Evolutionary conservation across 2,888 invertebrate genomes (phyloP).

Genomic region (Melanargia galathea): DNA sequence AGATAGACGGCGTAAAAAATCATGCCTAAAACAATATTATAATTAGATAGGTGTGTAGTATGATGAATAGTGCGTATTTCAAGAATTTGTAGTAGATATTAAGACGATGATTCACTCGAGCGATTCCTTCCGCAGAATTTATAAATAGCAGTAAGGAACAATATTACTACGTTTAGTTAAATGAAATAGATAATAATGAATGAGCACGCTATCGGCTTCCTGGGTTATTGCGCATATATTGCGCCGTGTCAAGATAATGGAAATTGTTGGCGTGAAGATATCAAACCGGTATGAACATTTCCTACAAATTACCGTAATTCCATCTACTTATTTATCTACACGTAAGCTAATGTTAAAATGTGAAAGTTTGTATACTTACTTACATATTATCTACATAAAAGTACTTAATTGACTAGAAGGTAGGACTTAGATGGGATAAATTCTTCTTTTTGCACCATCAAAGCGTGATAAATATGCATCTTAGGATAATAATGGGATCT

Average conservation of each 20-base stretch:
- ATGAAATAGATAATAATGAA: slow-evolving; percentile 61
- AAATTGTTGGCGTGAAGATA: slow-evolving; percentile 35
- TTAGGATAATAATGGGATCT: too few species aligned
- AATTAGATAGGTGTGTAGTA: neutral
- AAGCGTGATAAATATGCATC: too few species aligned
- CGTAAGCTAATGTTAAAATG: neutral
- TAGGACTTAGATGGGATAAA: too few species aligned
- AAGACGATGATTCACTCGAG: slow-evolving; percentile 42
- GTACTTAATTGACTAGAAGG: too few species aligned
- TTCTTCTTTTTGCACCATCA: too few species aligned
- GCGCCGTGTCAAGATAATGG: slow-evolving; percentile 47
- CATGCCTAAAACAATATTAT: neutral
- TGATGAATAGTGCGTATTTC: neutral
- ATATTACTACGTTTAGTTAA: slow-evolving; percentile 51
- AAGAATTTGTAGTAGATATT: slow-evolving; percentile 7
- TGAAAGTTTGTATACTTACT: neutral
- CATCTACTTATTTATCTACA: neutral
- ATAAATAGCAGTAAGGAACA: slow-evolving; percentile 54
- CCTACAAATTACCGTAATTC: slow-evolving; percentile 3
- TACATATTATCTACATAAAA: too few species aligned
- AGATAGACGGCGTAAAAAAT: neutral
- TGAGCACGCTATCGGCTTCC: slow-evolving; percentile 71
- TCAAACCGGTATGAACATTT: neutral
- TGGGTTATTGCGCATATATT: slow-evolving; percentile 62
- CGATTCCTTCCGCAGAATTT: slow-evolving; percentile 42